phyloP scores from a whole-genome alignment of 2,888 invertebrate species.

The Tetrapedia diversipes region DNA sequence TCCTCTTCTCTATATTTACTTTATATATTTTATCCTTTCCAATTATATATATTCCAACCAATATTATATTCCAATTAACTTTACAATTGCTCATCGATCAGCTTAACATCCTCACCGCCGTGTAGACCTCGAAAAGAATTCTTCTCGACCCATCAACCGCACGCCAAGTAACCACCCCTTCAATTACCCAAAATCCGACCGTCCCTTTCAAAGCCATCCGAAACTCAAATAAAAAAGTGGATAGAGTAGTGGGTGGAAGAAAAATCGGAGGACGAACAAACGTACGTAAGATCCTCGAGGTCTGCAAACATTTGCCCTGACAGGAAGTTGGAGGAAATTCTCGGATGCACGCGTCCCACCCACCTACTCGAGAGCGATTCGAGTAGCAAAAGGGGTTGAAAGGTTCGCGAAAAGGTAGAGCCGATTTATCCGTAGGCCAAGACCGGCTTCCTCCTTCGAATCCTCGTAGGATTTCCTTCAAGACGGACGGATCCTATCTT shows the following conservation, averaged over 20 bases:
- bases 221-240: background rate
- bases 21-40: no score
- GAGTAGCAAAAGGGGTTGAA: slow-evolving; percentile 59
- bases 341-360: slow-evolving; percentile 22
- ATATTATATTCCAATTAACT: no score
- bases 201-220: background rate
- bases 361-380: slow-evolving; percentile 47
- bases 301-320: slow-evolving; percentile 35
- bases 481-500: slow-evolving; percentile 50
- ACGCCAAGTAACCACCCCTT: background rate
- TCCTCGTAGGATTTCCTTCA: slow-evolving; percentile 63
- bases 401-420: slow-evolving; percentile 60
- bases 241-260: background rate
- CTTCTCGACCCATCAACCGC: background rate
- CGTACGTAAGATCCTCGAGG: slow-evolving; percentile 12
- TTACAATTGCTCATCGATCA: no score
- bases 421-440: slow-evolving; percentile 62
- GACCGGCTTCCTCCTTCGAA: slow-evolving; percentile 47
- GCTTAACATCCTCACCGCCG: no score
- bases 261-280: slow-evolving; percentile 1
- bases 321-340: slow-evolving; percentile 38
- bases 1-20: no score
- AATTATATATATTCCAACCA: no score
- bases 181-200: background rate
- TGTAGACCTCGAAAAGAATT: background rate